Percentiles rank a stretch among this genome's conserved stretches.
Evolutionary conservation across 2,888 invertebrate species (phyloP).

Genomic region (Lypha dubia): DNA sequence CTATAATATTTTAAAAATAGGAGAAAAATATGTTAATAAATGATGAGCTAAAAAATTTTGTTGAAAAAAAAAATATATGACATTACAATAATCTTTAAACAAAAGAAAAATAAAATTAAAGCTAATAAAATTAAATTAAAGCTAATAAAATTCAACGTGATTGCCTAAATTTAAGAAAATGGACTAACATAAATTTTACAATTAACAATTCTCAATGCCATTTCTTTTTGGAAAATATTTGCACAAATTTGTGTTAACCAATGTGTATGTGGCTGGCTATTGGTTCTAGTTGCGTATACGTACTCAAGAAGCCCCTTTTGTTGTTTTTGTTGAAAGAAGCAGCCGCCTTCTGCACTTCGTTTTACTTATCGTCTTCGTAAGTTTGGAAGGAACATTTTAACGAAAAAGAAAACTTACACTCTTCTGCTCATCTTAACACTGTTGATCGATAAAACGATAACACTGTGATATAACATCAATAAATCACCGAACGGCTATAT

Average conservation of each 20-base stretch:
- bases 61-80: not conserved
- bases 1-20: slow-evolving; percentile 18
- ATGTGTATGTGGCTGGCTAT: slow-evolving; percentile 56
- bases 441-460: slow-evolving; percentile 40
- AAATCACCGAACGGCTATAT: not conserved
- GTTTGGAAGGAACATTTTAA: slow-evolving; percentile 21
- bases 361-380: slow-evolving; percentile 10
- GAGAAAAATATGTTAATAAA: slow-evolving; percentile 3
- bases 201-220: slow-evolving; percentile 5
- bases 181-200: not conserved
- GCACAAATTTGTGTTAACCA: slow-evolving; percentile 28
- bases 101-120: no score
- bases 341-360: slow-evolving; percentile 54
- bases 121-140: no score
- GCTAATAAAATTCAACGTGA: not conserved
- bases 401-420: not conserved
- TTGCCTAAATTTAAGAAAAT: not conserved
- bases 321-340: slow-evolving; percentile 36
- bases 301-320: slow-evolving; percentile 61
- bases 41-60: not conserved
- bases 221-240: slow-evolving; percentile 21
- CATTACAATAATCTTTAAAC: not conserved
- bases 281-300: slow-evolving; percentile 67
- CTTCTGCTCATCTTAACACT: not conserved
- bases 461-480: not conserved